Evolutionary conservation across 1,140 invertebrate species (phyloP), one percentile per base, ranked within the genome.

Genomic region (Zaprionus taronus): DNA sequence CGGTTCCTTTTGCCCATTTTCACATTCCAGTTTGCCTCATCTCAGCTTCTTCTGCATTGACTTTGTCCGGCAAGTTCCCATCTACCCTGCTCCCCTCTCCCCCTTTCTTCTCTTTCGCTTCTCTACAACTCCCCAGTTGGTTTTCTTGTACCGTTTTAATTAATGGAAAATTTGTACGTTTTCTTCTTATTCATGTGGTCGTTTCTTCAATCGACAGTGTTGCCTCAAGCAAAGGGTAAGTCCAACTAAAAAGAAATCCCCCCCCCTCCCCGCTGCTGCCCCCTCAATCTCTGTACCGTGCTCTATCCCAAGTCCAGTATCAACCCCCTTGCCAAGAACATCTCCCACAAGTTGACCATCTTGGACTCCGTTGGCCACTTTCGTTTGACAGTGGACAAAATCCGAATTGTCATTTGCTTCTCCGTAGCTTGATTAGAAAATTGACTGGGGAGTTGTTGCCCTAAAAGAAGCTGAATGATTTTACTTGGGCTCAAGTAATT

Each of bases 161-260:
- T 89, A 89, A 90, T 79, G 78, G 67, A 74, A 84, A 81, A 77
- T 84, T 81, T 90, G 81, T 85, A 82, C 77, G 69, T 76, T 81
- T 81, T 80, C 81, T 77, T 77, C 62, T 72, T 71, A 83, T 69
- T 83, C 81, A 68, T 84, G 80, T 79, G 81, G 78, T 78, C 55
- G 61, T 63, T 63, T 73, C 67, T 80, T 78, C 81, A 83, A 72
- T 80, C 36, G 70, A 24, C 56, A 61, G 47, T 31, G 31, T 11
- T 74, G 64, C 67, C 41, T 66, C 53, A 66, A 69, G 49, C 53
- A 66, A 83, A 78, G 83, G 64, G 72, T 79, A 75, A 78, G 79
- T 72, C 62, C 44, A 74, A 75, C 62, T 69, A 70, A 79, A 79
- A 85, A 78, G 81, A 78, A 66, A 66, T 65, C 47, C 17, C 57